Evolutionary conservation across 2,113 vertebrate genomes (phyloP).

Genomic region (Zootoca vivipara): DNA sequence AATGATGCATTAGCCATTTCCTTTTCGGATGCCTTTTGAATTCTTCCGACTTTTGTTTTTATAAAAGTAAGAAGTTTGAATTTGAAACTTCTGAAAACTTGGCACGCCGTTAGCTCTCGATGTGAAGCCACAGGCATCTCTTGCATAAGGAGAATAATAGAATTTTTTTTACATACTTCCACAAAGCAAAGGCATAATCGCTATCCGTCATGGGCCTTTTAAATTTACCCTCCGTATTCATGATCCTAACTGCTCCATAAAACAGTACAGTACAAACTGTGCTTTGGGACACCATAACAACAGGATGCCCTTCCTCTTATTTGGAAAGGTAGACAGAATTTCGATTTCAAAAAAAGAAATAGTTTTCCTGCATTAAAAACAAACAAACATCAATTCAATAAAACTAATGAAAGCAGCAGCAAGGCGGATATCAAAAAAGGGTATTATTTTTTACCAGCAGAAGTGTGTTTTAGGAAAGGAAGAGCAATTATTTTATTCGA

Average conservation of each 20-base stretch:
- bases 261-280: conserved; percentile 58
- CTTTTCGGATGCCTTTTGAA: conserved; percentile 26
- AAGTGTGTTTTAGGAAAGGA: background rate
- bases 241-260: conserved; percentile 56
- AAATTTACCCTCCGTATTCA: conserved; percentile 17
- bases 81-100: background rate
- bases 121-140: background rate
- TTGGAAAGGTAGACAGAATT: conserved; percentile 49
- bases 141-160: conserved; percentile 4
- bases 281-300: conserved; percentile 49
- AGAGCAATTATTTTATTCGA: background rate
- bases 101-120: background rate
- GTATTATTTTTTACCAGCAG: conserved; percentile 1
- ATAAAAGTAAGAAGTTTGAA: background rate
- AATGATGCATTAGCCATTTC: background rate
- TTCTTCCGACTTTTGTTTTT: accelerated
- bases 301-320: conserved; percentile 1
- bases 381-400: conserved; percentile 44
- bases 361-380: background rate
- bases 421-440: conserved; percentile 16
- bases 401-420: conserved; percentile 54
- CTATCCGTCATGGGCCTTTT: conserved; percentile 39
- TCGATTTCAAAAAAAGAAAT: conserved; percentile 33
- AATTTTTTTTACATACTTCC: conserved; percentile 29
- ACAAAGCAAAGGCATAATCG: conserved; percentile 2